These are phyloP conservation scores for Vanessa atalanta DNA, from an alignment of 1,140 invertebrate genomes.

Conservation along the genomic window DNA sequence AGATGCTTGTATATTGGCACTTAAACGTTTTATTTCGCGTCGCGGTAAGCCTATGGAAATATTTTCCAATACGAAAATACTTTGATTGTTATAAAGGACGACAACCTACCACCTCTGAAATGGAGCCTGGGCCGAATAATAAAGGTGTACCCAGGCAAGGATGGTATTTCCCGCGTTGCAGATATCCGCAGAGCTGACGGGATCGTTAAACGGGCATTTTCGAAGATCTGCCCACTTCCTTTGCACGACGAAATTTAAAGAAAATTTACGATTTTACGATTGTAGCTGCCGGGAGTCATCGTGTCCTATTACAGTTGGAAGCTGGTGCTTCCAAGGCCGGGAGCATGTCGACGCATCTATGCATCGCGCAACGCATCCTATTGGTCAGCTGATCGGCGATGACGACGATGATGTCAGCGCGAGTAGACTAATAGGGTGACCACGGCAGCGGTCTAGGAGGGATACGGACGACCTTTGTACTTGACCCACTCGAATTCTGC, in stretches of 20 bases:
- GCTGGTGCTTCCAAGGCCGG: slow-evolving; percentile 15
- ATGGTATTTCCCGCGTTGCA: slow-evolving; percentile 23
- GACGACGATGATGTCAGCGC: no score
- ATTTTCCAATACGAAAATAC: slow-evolving; percentile 54
- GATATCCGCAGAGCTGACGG: slow-evolving; percentile 24
- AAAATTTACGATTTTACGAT: no score
- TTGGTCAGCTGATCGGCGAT: no score
- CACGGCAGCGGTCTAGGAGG: no score
- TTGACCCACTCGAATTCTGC: no score
- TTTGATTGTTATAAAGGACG: slow-evolving; percentile 35
- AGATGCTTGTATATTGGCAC: slow-evolving; percentile 49
- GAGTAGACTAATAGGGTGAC: no score
- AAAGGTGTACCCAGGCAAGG: slow-evolving; percentile 16
- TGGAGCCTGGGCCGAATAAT: slow-evolving; percentile 34
- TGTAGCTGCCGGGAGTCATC: slow-evolving; percentile 18
- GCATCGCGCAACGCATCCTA: no score
- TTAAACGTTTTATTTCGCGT: slow-evolving; percentile 55
- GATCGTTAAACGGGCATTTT: slow-evolving; percentile 17
- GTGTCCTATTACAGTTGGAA: slow-evolving; percentile 4
- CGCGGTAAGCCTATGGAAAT: slow-evolving; percentile 47
- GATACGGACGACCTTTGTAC: no score
- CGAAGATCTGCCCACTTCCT: slow-evolving; percentile 19
- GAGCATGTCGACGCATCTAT: no score
- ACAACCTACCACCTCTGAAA: slow-evolving; percentile 34
- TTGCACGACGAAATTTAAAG: slow-evolving; percentile 12